These are phyloP conservation scores for Hyperoplus lanceolatus DNA, from an alignment of 2,797 vertebrate genomes.

Conservation along the genomic window DNA sequence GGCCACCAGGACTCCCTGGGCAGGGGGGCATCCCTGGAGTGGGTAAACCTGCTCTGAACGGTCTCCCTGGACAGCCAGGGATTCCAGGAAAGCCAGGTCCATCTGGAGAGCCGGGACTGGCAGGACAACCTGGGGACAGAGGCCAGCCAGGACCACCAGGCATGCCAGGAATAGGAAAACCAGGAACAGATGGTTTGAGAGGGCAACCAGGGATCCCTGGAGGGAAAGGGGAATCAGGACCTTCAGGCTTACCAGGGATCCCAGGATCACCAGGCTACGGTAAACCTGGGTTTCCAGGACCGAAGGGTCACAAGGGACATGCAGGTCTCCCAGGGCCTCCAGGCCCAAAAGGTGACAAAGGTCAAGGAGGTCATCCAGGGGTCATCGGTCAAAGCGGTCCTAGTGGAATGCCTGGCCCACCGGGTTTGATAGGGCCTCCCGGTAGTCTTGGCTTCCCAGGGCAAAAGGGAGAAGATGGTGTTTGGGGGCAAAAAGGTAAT, in stretches of 20 bases:
- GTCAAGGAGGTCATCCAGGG: constrained; percentile 89
- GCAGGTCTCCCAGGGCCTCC: constrained; percentile 88
- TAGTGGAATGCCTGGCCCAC: constrained; percentile 90
- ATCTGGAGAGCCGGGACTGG: constrained; percentile 89
- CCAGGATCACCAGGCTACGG: constrained; percentile 92
- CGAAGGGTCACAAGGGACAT: constrained; percentile 92
- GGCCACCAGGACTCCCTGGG: constrained; percentile 90
- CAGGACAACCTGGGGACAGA: constrained; percentile 87
- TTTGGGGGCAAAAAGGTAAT: constrained; percentile 87
- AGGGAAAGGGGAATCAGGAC: constrained; percentile 92
- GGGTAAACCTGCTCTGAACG: constrained; percentile 92
- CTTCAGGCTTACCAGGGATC: constrained; percentile 90
- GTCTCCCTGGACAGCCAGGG: constrained; percentile 92
- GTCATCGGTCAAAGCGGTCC: constrained; percentile 89
- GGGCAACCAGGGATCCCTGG: constrained; percentile 92
- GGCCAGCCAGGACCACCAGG: constrained; percentile 91
- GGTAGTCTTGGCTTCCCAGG: constrained; percentile 93
- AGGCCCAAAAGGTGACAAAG: constrained; percentile 93
- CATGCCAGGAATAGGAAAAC: constrained; percentile 90
- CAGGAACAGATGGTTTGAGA: constrained; percentile 91
- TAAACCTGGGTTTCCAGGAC: constrained; percentile 93
- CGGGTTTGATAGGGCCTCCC: constrained; percentile 90
- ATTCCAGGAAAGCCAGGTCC: constrained; percentile 90
- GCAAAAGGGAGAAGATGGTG: constrained; percentile 91
- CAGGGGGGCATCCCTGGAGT: constrained; percentile 89